Conservation (phyloP, 2,888 invertebrate genomes). For the Trichogramma dendrolimi region DNA sequence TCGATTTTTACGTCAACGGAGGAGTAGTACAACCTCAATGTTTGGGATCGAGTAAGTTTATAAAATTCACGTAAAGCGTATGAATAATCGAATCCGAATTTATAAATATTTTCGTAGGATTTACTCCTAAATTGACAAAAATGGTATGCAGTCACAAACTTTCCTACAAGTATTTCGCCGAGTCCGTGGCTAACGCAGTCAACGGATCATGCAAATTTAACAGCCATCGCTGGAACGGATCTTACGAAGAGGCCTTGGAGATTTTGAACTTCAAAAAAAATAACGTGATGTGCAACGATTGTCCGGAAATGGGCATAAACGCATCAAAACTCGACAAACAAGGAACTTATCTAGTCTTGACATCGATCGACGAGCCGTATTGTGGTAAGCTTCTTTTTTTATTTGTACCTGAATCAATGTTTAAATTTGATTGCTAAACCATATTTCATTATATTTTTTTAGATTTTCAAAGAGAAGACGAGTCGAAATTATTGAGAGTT, state of each 20-base stretch:
- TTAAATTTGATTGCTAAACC: not conserved
- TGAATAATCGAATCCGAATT: no score
- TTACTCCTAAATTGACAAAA: slow-evolving; percentile 27
- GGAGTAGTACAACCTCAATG: slow-evolving; percentile 60
- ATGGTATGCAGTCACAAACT: slow-evolving; percentile 63
- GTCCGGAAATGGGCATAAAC: slow-evolving; percentile 20
- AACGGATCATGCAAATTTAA: slow-evolving; percentile 2
- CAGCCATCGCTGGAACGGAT: slow-evolving; percentile 22
- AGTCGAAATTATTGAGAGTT: slow-evolving; percentile 8
- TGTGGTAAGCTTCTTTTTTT: slow-evolving; percentile 5
- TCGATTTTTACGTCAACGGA: slow-evolving; percentile 68
- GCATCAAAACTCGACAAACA: not conserved
- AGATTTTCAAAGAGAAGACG: slow-evolving; percentile 12
- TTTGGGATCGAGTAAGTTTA: slow-evolving; percentile 41
- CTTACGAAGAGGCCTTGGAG: slow-evolving; percentile 8
- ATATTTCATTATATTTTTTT: not conserved
- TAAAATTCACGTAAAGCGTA: slow-evolving; percentile 44
- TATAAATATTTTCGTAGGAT: slow-evolving; percentile 2
- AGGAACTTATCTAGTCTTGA: slow-evolving; percentile 19
- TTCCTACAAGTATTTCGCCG: slow-evolving; percentile 58
- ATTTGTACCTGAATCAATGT: not conserved
- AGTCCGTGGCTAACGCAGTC: slow-evolving; percentile 49
- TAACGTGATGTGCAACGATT: not conserved
- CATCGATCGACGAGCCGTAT: slow-evolving; percentile 4
- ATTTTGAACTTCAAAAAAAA: not conserved